Percentiles rank a stretch among this genome's conserved stretches.
Evolutionary conservation across 2,888 invertebrate genomes (phyloP).

Genomic region (Ophion costatus): DNA sequence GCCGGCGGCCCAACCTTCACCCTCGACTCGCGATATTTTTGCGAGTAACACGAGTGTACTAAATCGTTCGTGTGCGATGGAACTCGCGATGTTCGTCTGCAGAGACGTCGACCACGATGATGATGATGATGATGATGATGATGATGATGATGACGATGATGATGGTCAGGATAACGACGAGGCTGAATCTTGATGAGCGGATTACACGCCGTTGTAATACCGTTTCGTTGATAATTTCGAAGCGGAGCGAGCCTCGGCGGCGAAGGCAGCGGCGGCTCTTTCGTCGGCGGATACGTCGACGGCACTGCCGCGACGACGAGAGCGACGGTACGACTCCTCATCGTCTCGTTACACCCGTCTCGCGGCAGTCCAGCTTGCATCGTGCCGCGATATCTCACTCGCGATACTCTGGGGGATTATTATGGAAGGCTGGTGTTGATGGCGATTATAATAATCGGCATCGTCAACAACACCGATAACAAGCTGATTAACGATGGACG

Average conservation of each 20-base stretch:
- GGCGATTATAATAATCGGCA: neutral
- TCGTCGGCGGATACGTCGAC: slow-evolving; percentile 57
- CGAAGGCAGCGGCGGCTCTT: slow-evolving; percentile 21
- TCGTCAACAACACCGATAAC: neutral
- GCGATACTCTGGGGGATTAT: slow-evolving; percentile 9
- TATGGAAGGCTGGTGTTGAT: neutral
- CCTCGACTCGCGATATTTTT: no score
- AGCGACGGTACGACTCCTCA: slow-evolving; percentile 30
- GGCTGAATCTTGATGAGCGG: no score
- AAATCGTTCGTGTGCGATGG: no score
- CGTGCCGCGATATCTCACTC: neutral
- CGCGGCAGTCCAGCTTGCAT: slow-evolving; percentile 44
- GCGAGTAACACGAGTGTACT: no score
- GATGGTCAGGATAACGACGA: no score
- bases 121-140: no score
- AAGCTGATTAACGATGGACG: neutral
- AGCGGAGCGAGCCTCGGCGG: slow-evolving; percentile 1
- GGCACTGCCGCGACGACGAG: slow-evolving; percentile 49
- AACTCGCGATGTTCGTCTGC: no score
- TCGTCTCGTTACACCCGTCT: slow-evolving; percentile 47
- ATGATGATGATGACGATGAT: no score
- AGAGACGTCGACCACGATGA: no score
- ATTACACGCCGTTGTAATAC: neutral
- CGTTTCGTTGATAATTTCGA: slow-evolving; percentile 13
- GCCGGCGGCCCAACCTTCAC: no score